Evolutionary conservation across 2,797 vertebrate species (phyloP).

Genomic region (Manis crassicaudata): DNA sequence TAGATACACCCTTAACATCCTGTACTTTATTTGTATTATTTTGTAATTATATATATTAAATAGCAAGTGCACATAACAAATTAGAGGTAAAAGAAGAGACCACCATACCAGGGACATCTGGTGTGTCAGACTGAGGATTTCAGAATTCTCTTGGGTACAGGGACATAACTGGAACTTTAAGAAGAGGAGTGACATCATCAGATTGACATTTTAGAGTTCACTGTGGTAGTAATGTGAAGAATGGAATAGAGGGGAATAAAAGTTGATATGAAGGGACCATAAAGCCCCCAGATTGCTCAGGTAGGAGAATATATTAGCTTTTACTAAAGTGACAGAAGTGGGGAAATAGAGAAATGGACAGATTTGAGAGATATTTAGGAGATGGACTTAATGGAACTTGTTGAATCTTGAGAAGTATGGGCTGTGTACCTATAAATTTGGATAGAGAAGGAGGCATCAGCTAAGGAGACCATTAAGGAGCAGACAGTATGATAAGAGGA

Average conservation of each 20-base stretch:
- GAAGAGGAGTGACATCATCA: not conserved
- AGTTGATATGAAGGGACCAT: not conserved
- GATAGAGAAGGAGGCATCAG: not conserved
- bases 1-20: not conserved
- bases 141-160: not conserved
- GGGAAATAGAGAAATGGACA: not conserved
- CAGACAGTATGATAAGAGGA: not conserved
- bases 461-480: not conserved
- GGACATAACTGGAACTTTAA: not conserved
- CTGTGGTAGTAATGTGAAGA: not conserved
- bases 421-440: not conserved
- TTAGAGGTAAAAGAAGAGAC: not conserved
- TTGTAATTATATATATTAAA: not conserved
- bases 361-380: not conserved
- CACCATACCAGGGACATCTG: not conserved
- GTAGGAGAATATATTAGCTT: not conserved
- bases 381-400: not conserved
- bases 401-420: not conserved
- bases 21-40: not conserved
- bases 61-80: not conserved
- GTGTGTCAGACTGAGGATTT: not conserved
- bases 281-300: not conserved
- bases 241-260: not conserved
- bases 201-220: not conserved
- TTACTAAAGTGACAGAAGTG: not conserved